Percentiles rank a stretch among this genome's conserved stretches.
Conservation (phyloP, 2,113 vertebrate genomes). For the Kryptolebias marmoratus region DNA sequence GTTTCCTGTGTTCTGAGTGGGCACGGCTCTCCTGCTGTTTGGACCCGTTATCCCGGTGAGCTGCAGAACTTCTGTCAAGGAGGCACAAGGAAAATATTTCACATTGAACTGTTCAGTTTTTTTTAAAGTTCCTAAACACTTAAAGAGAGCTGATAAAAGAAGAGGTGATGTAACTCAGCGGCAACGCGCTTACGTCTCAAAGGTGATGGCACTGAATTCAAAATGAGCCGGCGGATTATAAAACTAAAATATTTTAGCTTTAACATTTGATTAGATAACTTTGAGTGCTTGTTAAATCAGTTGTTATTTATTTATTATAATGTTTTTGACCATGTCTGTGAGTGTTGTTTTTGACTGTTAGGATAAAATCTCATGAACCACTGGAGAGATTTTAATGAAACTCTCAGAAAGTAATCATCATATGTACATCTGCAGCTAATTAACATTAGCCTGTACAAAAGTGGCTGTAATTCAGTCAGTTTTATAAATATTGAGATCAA, state of each 20-base stretch:
- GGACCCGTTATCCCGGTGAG: neutral
- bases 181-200: neutral
- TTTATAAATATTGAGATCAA: too few relatives aligned
- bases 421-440: too few relatives aligned
- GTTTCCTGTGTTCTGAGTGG: neutral
- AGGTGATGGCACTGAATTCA: neutral
- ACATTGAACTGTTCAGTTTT: neutral
- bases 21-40: neutral
- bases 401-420: too few relatives aligned
- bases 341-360: too few relatives aligned
- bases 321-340: too few relatives aligned
- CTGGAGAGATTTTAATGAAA: too few relatives aligned
- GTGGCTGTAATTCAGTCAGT: too few relatives aligned
- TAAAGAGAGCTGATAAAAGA: neutral
- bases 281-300: neutral
- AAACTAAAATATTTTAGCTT: too few relatives aligned
- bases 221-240: neutral
- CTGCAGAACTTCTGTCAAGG: neutral
- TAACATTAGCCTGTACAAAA: too few relatives aligned
- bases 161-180: constrained; percentile 7
- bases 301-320: too few relatives aligned
- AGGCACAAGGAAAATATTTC: neutral
- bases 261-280: neutral
- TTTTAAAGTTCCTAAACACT: neutral
- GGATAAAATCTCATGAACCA: too few relatives aligned